Evolutionary conservation across 2,797 vertebrate genomes (phyloP), one percentile per base, ranked within the genome.

Genomic region (Lacerta agilis): DNA sequence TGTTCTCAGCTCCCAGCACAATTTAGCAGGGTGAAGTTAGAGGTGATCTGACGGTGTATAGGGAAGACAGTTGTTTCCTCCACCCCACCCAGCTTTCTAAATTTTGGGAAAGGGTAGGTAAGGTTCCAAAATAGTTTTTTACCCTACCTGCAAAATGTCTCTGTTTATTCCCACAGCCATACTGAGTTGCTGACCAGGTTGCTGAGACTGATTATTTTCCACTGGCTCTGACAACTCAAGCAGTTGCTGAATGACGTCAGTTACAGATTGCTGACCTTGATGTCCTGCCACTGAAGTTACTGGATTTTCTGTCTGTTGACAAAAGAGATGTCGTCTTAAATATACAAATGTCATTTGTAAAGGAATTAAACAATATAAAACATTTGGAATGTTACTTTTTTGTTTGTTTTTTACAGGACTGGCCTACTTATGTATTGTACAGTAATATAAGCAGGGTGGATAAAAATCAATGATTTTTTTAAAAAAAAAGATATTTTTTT

Each of bases 191-290:
- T 97, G 98, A 90, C 97, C 97, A 8, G 98, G 93, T 55, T 97
- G 97, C 10, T 98, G 97, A 8, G 97, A 94, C 55, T 97, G 98
- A 43, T 95, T 93, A 2, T 97, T 95, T 94, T 99, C 99, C 69
- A 96, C 97, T 0, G 98, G 97, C 92, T 99, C 99, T 0, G 99
- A 99, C 82, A 99, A 97, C 92, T 99, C 99, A 49, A 99, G 96
- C 78, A 99, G 98, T 92, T 99, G 99, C 95, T 99, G 98, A 93
- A 99, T 99, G 89, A 99, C 99, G 73, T 99, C 99, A 0, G 98
- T 98, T 91, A 99, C 98, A 25, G 97, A 98, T 91, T 97, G 96
- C 5, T 97, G 95, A 38, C 89, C 93, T 88, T 97, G 97, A 79
- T 95, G 96, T 79, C 92, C 79, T 90, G 93, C 43, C 86, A 92